Percentiles rank a stretch among this genome's conserved stretches.
Conservation (phyloP, 2,113 vertebrate genomes). For the Typhlomys cinereus region DNA sequence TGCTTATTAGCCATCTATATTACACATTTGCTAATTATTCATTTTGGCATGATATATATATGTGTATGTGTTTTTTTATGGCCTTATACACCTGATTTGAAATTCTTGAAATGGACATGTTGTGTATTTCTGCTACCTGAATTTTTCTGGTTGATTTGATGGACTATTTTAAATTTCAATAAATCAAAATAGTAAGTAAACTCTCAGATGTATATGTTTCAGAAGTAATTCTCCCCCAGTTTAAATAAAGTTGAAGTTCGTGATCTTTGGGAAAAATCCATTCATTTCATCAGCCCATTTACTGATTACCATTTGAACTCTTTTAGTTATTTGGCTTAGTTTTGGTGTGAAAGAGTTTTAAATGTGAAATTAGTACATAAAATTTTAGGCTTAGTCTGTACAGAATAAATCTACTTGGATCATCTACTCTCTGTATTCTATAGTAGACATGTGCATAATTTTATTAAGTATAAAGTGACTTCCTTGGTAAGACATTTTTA, state of each 20-base stretch:
- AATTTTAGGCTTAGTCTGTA: not conserved
- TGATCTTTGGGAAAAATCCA: conserved; percentile 20
- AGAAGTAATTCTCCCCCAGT: conserved; percentile 33
- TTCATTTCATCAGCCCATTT: not conserved
- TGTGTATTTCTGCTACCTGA: conserved; percentile 56
- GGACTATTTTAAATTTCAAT: conserved; percentile 67
- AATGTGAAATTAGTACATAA: not conserved
- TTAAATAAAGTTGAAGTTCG: not conserved
- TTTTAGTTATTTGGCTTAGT: not conserved
- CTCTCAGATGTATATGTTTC: conserved; percentile 59
- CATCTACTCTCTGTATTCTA: not conserved
- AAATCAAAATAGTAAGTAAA: conserved; percentile 79
- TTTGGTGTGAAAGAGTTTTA: not conserved
- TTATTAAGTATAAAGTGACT: not conserved
- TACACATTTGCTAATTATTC: too few relatives aligned
- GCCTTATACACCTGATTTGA: conserved; percentile 63
- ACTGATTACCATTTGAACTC: not conserved
- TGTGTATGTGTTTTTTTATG: not conserved
- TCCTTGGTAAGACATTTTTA: not conserved
- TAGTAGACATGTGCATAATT: not conserved
- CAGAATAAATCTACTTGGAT: not conserved
- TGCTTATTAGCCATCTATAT: not conserved
- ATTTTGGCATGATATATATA: not conserved
- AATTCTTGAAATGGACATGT: conserved; percentile 60
- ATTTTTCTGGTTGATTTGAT: conserved; percentile 75